These are phyloP conservation scores for Glaucopsyche alexis DNA, from an alignment of 2,888 invertebrate genomes.

Conservation along the genomic window DNA sequence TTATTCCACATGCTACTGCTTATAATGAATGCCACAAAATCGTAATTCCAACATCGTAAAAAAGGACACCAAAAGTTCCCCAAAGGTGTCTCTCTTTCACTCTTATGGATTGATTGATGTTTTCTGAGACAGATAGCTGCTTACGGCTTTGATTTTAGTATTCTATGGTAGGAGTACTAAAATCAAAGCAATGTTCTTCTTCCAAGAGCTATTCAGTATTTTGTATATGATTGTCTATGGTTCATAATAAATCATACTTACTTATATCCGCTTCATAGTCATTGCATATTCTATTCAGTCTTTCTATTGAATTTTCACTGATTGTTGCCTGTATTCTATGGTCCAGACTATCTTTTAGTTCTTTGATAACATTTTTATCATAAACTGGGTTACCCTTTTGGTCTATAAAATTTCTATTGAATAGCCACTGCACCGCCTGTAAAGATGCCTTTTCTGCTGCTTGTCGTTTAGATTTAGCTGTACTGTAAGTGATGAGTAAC, in stretches of 20 bases:
- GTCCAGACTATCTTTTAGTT: constrained; percentile 54
- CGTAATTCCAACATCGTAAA: no score
- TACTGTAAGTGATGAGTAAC: constrained; percentile 46
- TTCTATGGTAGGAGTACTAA: no score
- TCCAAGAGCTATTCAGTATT: no score
- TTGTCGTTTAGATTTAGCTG: constrained; percentile 72
- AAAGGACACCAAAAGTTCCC: no score
- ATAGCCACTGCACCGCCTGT: constrained; percentile 78
- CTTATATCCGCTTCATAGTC: constrained; percentile 69
- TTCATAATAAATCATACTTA: constrained; percentile 46
- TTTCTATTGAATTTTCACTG: constrained; percentile 54
- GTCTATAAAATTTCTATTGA: constrained; percentile 67
- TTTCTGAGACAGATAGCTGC: no score
- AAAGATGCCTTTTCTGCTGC: constrained; percentile 77
- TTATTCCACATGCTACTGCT: no score
- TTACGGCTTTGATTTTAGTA: no score
- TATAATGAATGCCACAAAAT: no score
- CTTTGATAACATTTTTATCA: constrained; percentile 54
- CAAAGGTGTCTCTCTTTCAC: no score
- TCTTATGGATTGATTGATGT: no score
- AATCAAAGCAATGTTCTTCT: no score
- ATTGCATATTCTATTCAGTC: constrained; percentile 64
- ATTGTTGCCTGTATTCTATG: constrained; percentile 55
- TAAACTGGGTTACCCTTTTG: constrained; percentile 73
- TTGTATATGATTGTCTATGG: no score